phyloP scores from a whole-genome alignment of 1,140 invertebrate species.

The Apis laboriosa region DNA sequence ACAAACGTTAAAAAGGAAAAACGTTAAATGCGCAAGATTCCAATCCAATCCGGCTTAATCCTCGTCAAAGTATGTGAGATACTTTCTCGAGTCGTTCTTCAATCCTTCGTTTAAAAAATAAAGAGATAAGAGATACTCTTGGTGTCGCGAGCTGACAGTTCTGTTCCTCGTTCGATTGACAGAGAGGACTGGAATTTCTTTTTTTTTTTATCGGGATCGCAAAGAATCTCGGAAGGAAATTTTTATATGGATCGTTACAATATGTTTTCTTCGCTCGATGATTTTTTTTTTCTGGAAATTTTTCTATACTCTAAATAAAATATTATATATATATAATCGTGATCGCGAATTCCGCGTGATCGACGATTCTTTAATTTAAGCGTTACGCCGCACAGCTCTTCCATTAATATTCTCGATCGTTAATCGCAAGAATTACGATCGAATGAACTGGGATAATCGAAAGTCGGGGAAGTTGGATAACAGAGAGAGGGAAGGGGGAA shows the following conservation, averaged over 20 bases:
- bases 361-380: neutral
- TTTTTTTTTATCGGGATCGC: too few species aligned
- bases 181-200: too few species aligned
- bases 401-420: conserved; percentile 15
- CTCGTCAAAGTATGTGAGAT: neutral
- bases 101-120: too few species aligned
- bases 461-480: conserved; percentile 28
- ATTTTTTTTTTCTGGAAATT: too few species aligned
- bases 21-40: conserved; percentile 14
- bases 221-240: too few species aligned
- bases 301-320: too few species aligned
- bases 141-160: too few species aligned
- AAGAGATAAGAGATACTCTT: neutral
- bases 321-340: too few species aligned
- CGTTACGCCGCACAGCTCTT: neutral
- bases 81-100: neutral
- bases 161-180: too few species aligned
- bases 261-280: too few species aligned
- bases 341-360: too few species aligned
- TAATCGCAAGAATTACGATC: conserved; percentile 37
- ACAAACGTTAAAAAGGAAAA: conserved; percentile 34
- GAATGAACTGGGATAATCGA: conserved; percentile 38
- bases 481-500: neutral
- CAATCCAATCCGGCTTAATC: conserved; percentile 17
- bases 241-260: too few species aligned